Evolutionary conservation across 2,113 vertebrate species (phyloP).

Genomic region (Bos taurus): ARS-UCD2.0 NC_037343.1:22973001-22973500

Average conservation of each 20-base stretch:
- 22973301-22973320: background rate
- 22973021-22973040: background rate
- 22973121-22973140: background rate
- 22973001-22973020: background rate
- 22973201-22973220: background rate
- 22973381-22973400: background rate
- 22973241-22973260: background rate
- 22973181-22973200: background rate
- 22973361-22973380: background rate
- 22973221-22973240: background rate
- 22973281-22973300: background rate
- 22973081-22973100: background rate
- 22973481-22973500: background rate
- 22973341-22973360: background rate
- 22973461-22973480: background rate
- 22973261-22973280: background rate
- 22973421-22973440: background rate
- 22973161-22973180: background rate
- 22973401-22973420: constrained; percentile 9
- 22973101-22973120: background rate
- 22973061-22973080: background rate
- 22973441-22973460: background rate
- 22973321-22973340: background rate
- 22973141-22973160: background rate
- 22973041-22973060: background rate